Conservation (phyloP, 2,797 vertebrate species). For the Karalla daura region DNA sequence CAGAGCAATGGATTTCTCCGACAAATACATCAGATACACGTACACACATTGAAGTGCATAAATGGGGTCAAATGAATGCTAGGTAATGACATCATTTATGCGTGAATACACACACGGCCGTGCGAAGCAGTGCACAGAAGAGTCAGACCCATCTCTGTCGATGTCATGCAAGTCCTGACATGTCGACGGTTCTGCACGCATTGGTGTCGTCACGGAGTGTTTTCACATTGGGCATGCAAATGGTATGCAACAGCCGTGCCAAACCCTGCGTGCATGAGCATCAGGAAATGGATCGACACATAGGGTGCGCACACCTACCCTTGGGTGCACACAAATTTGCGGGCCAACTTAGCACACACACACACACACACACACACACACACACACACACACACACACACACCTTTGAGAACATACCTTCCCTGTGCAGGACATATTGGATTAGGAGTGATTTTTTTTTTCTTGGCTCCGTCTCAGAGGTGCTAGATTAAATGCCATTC, state of each 20-base stretch:
- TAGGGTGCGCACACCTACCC: not conserved
- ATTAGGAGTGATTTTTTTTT: constrained; percentile 75
- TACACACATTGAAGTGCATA: constrained; percentile 7
- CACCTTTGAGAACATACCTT: constrained; percentile 50
- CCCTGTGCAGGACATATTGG: constrained; percentile 74
- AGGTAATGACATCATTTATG: constrained; percentile 28
- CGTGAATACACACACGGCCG: constrained; percentile 13
- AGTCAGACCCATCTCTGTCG: not conserved
- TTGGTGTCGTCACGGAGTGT: not conserved
- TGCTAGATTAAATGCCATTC: constrained; percentile 83
- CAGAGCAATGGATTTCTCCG: constrained; percentile 3
- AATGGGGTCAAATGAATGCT: constrained; percentile 30
- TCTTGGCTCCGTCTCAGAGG: constrained; percentile 68
- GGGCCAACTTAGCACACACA: constrained; percentile 6
- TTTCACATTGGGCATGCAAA: no score
- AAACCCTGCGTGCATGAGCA: not conserved
- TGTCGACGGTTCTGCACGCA: not conserved
- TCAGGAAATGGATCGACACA: constrained; percentile 11
- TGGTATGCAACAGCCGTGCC: constrained; percentile 24
- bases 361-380: constrained; percentile 13
- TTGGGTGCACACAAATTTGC: constrained; percentile 17
- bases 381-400: constrained; percentile 22
- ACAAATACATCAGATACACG: constrained; percentile 2
- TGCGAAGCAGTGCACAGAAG: not conserved
- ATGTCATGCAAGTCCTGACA: constrained; percentile 19